These are phyloP conservation scores for Candidula unifasciata DNA, from an alignment of 2,888 invertebrate species.

Conservation along the genomic window DNA sequence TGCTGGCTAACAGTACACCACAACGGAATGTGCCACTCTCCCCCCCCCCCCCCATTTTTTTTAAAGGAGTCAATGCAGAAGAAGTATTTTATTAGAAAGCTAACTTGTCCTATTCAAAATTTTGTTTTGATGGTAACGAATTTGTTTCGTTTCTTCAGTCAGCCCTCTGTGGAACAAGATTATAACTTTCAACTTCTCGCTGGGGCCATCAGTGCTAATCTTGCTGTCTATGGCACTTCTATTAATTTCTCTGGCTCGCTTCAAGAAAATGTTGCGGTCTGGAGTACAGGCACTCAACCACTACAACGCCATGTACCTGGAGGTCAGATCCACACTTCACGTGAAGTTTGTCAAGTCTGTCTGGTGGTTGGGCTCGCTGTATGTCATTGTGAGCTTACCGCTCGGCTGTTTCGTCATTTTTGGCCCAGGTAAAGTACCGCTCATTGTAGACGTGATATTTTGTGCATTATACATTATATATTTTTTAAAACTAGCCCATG, in stretches of 20 bases:
- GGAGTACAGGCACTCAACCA: constrained; percentile 11
- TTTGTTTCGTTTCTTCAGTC: neutral
- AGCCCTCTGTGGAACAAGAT: constrained; percentile 33
- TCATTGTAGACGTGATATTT: no score
- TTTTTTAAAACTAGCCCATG: no score
- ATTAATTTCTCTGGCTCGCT: neutral
- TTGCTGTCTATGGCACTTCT: constrained; percentile 24
- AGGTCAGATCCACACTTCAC: constrained; percentile 24
- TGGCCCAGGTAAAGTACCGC: constrained; percentile 26
- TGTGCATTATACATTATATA: no score
- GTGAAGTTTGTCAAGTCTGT: constrained; percentile 31
- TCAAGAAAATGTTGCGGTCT: neutral
- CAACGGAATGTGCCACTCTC: neutral
- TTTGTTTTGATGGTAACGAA: neutral
- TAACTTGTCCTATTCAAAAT: neutral
- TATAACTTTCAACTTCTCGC: constrained; percentile 6
- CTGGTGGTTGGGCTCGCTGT: constrained; percentile 13
- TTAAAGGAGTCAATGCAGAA: no score
- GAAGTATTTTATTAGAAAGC: no score
- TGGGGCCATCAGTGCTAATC: constrained; percentile 2
- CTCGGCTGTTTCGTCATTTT: constrained; percentile 5
- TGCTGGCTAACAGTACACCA: no score
- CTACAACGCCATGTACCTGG: constrained; percentile 30
- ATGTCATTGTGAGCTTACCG: neutral
- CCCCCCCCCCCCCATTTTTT: no score